These are phyloP conservation scores for Buceros bicornis DNA, from an alignment of 2,797 vertebrate genomes.

Conservation along the genomic window DNA sequence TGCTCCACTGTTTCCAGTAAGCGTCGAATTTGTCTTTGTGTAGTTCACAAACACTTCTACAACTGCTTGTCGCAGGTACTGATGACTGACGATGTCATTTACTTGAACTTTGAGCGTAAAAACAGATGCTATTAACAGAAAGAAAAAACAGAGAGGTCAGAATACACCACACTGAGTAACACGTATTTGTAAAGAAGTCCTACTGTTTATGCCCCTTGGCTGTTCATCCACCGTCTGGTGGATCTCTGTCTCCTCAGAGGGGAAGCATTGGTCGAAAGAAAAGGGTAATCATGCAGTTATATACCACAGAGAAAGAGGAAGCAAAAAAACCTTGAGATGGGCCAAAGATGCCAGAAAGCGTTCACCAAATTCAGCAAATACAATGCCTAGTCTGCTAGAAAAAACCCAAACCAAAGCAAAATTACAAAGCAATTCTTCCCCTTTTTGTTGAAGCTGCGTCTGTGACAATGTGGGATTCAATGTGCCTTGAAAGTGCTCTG, in stretches of 20 bases:
- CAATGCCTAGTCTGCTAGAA: neutral
- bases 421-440: neutral
- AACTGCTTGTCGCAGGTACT: slow-evolving; percentile 78
- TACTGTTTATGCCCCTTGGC: neutral
- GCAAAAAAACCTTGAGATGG: neutral
- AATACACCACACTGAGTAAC: neutral
- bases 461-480: accelerated
- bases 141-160: neutral
- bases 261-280: neutral
- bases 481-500: neutral
- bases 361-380: neutral
- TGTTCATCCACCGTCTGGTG: neutral
- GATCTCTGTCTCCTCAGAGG: neutral
- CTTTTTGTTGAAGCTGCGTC: neutral
- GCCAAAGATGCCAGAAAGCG: neutral
- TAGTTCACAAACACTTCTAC: slow-evolving; percentile 91
- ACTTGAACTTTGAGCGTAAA: slow-evolving; percentile 91
- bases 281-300: neutral
- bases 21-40: slow-evolving; percentile 79
- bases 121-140: slow-evolving; percentile 73
- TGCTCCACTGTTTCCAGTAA: slow-evolving; percentile 83
- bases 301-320: neutral
- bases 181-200: neutral
- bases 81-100: slow-evolving; percentile 83
- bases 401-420: neutral